Evolutionary conservation across 2,888 invertebrate genomes (phyloP).

Genomic region (Venustoraphidia nigricollis): DNA sequence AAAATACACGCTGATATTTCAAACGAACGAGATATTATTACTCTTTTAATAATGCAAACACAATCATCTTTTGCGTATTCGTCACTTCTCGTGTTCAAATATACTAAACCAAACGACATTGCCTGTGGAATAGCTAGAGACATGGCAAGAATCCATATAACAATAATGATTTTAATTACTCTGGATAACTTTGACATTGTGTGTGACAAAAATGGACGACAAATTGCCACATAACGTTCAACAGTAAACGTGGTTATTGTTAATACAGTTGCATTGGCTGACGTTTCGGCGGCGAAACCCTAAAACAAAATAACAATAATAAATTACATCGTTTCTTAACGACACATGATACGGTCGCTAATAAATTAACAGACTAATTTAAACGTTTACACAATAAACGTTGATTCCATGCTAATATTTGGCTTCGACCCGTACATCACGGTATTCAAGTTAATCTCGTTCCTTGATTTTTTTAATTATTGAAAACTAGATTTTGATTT

Average conservation of each 20-base stretch:
- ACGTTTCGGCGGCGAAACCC: conserved; percentile 72
- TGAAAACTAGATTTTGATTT: too few relatives aligned
- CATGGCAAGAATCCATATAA: conserved; percentile 66
- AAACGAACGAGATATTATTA: conserved; percentile 30
- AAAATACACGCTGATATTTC: conserved; percentile 38
- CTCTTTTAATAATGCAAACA: conserved; percentile 23
- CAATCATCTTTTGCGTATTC: conserved; percentile 17
- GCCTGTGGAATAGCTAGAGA: conserved; percentile 63
- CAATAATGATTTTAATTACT: conserved; percentile 53
- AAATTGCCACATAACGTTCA: conserved; percentile 77
- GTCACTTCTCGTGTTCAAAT: conserved; percentile 25
- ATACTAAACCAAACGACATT: conserved; percentile 62
- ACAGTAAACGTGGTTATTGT: conserved; percentile 81
- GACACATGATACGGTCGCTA: too few relatives aligned
- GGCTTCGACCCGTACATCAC: too few relatives aligned
- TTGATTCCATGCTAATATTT: too few relatives aligned
- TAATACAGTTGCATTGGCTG: conserved; percentile 69
- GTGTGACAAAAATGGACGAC: conserved; percentile 70
- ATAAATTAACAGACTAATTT: too few relatives aligned
- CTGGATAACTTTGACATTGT: conserved; percentile 72
- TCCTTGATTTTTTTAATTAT: too few relatives aligned
- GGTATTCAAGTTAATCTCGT: too few relatives aligned
- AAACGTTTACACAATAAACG: too few relatives aligned
- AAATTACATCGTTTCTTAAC: too few relatives aligned
- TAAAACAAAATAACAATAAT: conserved; percentile 12